phyloP scores from a whole-genome alignment of 2,113 vertebrate genomes.

The Psittacara wagleri region DNA sequence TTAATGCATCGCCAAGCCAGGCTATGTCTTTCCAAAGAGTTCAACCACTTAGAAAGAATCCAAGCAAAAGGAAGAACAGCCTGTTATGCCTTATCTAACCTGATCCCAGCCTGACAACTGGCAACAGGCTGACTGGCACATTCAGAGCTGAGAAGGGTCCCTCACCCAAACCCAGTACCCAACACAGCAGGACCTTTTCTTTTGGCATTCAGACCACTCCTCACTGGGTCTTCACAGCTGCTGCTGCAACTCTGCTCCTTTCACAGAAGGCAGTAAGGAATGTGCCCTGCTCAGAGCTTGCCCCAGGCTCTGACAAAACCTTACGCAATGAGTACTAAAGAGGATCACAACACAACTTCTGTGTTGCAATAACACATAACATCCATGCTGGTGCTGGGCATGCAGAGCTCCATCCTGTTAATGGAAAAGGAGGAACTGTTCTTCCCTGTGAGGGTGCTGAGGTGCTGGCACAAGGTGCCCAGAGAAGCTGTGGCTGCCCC shows the following conservation, averaged over 20 bases:
- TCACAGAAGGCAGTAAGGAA: neutral
- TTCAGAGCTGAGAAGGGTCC: neutral
- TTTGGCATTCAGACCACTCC: neutral
- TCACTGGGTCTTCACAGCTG: neutral
- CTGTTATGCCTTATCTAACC: neutral
- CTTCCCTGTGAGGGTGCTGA: neutral
- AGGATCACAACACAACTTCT: neutral
- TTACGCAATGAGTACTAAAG: neutral
- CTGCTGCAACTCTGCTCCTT: neutral
- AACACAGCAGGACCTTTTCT: neutral
- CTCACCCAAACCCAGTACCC: neutral
- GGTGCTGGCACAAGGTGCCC: neutral
- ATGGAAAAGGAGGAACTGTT: neutral
- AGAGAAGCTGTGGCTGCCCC: neutral
- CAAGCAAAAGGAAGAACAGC: neutral
- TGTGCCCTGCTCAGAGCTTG: accelerated
- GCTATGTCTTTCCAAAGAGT: neutral
- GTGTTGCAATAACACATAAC: neutral
- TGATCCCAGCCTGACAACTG: neutral
- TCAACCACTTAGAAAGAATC: neutral
- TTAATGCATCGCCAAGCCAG: neutral
- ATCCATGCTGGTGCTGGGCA: neutral
- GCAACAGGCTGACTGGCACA: neutral
- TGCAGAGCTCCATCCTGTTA: neutral
- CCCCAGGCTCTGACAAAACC: neutral